Conservation (phyloP, 2,113 vertebrate species). For the Prietella phreatophila region DNA sequence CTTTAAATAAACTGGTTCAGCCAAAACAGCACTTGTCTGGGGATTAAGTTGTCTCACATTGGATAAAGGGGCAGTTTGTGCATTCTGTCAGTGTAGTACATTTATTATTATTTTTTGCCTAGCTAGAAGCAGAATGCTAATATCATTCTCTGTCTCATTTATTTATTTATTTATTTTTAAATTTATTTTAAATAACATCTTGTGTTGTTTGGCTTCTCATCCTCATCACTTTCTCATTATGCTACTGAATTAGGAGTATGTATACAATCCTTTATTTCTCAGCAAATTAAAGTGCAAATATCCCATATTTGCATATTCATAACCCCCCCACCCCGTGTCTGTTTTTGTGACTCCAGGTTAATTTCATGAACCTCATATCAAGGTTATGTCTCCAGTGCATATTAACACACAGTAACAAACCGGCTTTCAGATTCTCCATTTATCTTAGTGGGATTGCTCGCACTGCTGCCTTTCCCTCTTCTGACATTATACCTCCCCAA, state of each 20-base stretch:
- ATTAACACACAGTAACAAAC: slow-evolving; percentile 13
- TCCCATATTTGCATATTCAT: too few species aligned
- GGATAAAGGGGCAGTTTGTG: slow-evolving; percentile 17
- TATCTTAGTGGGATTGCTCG: slow-evolving; percentile 10
- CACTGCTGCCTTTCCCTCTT: slow-evolving; percentile 15
- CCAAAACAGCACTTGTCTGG: slow-evolving; percentile 15
- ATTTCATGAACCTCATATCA: slow-evolving; percentile 4
- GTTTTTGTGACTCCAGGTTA: neutral
- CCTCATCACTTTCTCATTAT: neutral
- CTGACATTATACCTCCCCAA: slow-evolving; percentile 28
- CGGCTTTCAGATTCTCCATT: slow-evolving; percentile 5
- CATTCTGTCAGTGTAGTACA: slow-evolving; percentile 22
- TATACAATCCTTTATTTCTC: neutral
- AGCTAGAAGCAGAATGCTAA: slow-evolving; percentile 1
- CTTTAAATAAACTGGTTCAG: slow-evolving; percentile 31
- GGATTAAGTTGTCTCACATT: slow-evolving; percentile 32
- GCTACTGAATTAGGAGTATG: neutral
- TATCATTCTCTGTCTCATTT: neutral
- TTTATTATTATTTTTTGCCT: neutral
- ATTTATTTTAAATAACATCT: neutral
- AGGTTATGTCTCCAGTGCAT: neutral
- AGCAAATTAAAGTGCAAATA: neutral
- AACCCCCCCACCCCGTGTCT: neutral
- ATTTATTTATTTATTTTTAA: neutral
- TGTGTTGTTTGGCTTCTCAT: slow-evolving; percentile 13